Percentiles rank a stretch among this genome's conserved stretches.
phyloP scores from a whole-genome alignment of 1,140 invertebrate genomes.

The Megathymus violae region DNA sequence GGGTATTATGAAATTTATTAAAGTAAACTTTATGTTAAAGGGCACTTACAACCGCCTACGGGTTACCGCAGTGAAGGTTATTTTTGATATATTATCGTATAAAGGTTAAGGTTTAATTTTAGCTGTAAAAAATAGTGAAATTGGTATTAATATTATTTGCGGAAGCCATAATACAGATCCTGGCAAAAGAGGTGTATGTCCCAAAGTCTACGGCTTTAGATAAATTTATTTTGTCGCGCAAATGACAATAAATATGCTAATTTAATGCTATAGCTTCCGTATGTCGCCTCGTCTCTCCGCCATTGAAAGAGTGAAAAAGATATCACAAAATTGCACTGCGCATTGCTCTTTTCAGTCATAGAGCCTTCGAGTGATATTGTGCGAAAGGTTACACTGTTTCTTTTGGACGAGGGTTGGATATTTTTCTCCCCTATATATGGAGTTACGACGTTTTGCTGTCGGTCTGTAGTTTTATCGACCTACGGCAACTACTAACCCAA shows the following conservation, averaged over 20 bases:
- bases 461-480: slow-evolving; percentile 79
- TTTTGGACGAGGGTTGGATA: slow-evolving; percentile 66
- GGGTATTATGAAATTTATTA: slow-evolving; percentile 22
- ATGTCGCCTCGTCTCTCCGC: slow-evolving; percentile 74
- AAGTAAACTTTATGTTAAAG: slow-evolving; percentile 6
- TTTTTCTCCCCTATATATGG: slow-evolving; percentile 61
- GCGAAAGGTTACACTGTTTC: slow-evolving; percentile 70
- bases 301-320: slow-evolving; percentile 82
- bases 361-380: slow-evolving; percentile 59
- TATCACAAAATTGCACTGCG: slow-evolving; percentile 82
- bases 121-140: slow-evolving; percentile 18
- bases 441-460: slow-evolving; percentile 70
- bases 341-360: slow-evolving; percentile 79
- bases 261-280: slow-evolving; percentile 80
- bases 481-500: slow-evolving; percentile 83
- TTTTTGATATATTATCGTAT: background rate
- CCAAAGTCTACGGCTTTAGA: slow-evolving; percentile 68
- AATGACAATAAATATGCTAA: slow-evolving; percentile 83
- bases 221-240: slow-evolving; percentile 80
- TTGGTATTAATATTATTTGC: slow-evolving; percentile 25
- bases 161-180: slow-evolving; percentile 58
- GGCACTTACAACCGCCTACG: slow-evolving; percentile 8
- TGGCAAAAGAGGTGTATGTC: slow-evolving; percentile 59
- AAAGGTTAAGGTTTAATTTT: slow-evolving; percentile 21
- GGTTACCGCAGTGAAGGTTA: background rate